Evolutionary conservation across 2,113 vertebrate species (phyloP).

Genomic region (Hippoglossus stenolepis): DNA sequence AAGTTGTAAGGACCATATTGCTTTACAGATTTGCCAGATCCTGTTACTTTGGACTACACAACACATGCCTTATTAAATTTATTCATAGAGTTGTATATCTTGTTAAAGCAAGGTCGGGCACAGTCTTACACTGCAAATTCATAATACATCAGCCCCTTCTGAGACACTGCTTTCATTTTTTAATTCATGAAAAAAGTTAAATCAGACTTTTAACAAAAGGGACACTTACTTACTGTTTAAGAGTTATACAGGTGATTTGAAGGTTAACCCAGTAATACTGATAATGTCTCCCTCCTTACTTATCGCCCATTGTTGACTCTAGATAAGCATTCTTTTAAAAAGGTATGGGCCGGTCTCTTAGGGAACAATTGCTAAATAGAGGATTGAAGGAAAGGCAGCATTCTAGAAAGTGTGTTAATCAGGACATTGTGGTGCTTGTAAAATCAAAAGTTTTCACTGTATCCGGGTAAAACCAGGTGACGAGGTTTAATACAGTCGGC

Average conservation of each 20-base stretch:
- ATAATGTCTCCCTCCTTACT: background rate
- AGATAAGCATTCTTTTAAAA: constrained; percentile 19
- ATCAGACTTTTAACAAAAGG: too few relatives aligned
- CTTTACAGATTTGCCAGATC: background rate
- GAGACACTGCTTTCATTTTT: background rate
- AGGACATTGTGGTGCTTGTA: background rate
- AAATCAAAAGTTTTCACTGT: background rate
- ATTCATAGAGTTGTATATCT: background rate
- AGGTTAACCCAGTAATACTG: constrained; percentile 1
- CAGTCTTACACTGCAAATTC: background rate
- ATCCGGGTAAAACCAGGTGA: too few relatives aligned
- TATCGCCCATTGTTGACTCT: constrained; percentile 24
- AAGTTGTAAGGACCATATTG: background rate
- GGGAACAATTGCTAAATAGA: constrained; percentile 11
- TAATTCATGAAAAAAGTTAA: too few relatives aligned
- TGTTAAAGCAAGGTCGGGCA: background rate
- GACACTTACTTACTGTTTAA: too few relatives aligned
- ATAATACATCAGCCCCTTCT: background rate
- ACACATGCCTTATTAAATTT: background rate
- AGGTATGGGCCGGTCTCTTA: constrained; percentile 1
- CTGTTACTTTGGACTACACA: constrained; percentile 5
- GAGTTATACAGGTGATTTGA: background rate
- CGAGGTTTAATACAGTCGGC: too few relatives aligned
- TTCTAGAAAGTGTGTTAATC: background rate
- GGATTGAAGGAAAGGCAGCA: constrained; percentile 9